Base-by-base conservation (phyloP, 2,888 invertebrate genomes). In the Seira ritae region DNA sequence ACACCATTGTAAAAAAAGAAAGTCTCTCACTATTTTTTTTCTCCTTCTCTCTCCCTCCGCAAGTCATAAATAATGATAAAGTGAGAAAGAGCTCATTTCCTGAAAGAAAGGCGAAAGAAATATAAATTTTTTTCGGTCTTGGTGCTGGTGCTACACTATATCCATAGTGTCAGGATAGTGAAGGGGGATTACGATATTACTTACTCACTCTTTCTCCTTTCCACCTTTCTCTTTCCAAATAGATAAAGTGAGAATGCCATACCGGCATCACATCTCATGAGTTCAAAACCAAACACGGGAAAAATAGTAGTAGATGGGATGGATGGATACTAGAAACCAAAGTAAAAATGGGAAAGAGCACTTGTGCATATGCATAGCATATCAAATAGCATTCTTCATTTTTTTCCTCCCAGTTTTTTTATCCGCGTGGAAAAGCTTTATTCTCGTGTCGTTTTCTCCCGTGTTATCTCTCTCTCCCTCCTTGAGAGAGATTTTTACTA, bases 61-160 rank as follows among this genome's bases (percentile, higher is more conserved):
- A 70, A 76, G 76, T 81, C 81, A 81, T 81, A 81, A 81, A 76
- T 81, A 81, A 81, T 81, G 81, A 81, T 81, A 81, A 81, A 81
- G 81, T 71, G 81, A 65, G 80, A 73, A 76, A 71, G 71, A 81
- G 76, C 76, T 76, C 76, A 81, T 81, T 81, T 81, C 81, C 81
- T 75, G 31, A 37, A 31, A 71, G 74, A 62, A 80, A 74, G 62
- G 62, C 37, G 62, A 66, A 67, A 42, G 55, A 66, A 75, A 67
- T 76, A 76, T 67, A 55, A n/a, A 55, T 55, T 55, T 55, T 17
- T 55, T 17, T 55, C 2, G 55, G 3, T 67, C 55, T 76, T 68
- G 23, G 55, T 68, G 50, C n/a, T 31, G 31, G 71, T 17, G 22
- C 42, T 62, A 71, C 46, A 1, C 17, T n/a, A 55, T 10, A 71